Percentiles rank a stretch among this genome's conserved stretches.
These are phyloP conservation scores for Hirtodrosophila duncani DNA, from an alignment of 2,888 invertebrate genomes.

Conservation along the genomic window DNA sequence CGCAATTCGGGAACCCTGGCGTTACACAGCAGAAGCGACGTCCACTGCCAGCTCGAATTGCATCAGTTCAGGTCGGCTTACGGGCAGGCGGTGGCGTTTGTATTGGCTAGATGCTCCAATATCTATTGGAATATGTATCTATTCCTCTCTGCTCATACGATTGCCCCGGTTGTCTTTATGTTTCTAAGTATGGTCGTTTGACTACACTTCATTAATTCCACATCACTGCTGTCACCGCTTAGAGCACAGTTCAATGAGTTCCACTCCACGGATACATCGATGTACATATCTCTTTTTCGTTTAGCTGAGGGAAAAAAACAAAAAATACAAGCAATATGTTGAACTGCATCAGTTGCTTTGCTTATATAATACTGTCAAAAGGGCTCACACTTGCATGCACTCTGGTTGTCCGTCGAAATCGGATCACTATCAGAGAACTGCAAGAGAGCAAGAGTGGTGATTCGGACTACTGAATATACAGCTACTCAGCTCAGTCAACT, in stretches of 20 bases:
- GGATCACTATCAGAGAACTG: too few relatives aligned
- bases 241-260: conserved; percentile 51
- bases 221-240: conserved; percentile 56
- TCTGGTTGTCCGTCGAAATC: not conserved
- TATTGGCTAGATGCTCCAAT: too few relatives aligned
- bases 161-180: conserved; percentile 24
- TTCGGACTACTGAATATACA: too few relatives aligned
- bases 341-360: conserved; percentile 37
- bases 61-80: too few relatives aligned
- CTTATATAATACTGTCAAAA: conserved; percentile 27
- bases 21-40: conserved; percentile 28
- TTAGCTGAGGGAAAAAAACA: conserved; percentile 19
- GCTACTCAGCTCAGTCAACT: too few relatives aligned
- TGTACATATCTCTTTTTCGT: not conserved
- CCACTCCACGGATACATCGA: not conserved
- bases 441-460: too few relatives aligned
- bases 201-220: conserved; percentile 61
- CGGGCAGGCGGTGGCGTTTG: too few relatives aligned
- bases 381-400: conserved; percentile 2
- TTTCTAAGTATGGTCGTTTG: conserved; percentile 39
- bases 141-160: conserved; percentile 11
- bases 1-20: too few relatives aligned
- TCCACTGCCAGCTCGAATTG: conserved; percentile 8
- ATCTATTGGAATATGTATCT: too few relatives aligned
- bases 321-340: conserved; percentile 18